Percentiles rank a stretch among this genome's conserved stretches.
Conservation (phyloP, 64 coral and sea anemone genomes). For the Trachythela sp. region DNA sequence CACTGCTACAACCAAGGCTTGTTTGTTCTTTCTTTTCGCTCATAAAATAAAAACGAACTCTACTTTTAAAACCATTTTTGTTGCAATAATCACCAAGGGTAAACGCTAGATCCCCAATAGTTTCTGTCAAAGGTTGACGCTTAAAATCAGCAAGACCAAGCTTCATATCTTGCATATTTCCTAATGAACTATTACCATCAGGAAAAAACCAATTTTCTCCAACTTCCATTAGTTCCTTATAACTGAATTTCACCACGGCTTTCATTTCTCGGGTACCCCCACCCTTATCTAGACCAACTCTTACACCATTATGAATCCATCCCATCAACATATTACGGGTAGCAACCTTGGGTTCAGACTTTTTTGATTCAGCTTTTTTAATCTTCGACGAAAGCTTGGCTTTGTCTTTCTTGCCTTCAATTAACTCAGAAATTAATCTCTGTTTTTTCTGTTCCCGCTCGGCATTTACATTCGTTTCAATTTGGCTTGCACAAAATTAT, state of each 20-base stretch:
- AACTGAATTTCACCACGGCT: background rate
- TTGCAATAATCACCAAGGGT: background rate
- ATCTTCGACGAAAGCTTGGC: background rate
- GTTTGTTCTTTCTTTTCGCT: background rate
- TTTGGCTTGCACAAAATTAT: background rate
- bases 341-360: background rate
- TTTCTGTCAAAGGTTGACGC: background rate
- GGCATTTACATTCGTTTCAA: background rate
- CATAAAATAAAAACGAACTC: background rate
- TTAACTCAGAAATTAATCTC: background rate
- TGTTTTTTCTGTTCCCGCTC: background rate
- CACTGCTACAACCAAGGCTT: background rate
- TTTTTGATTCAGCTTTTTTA: background rate
- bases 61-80: background rate
- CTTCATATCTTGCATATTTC: background rate
- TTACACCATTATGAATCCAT: background rate
- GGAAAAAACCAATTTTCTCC: background rate
- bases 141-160: background rate
- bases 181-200: background rate
- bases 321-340: background rate
- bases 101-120: background rate
- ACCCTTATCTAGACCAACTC: background rate
- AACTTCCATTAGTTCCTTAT: background rate
- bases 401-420: background rate
- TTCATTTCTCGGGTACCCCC: background rate